phyloP scores from a whole-genome alignment of 1,140 invertebrate species.

The Patella vulgata region DNA sequence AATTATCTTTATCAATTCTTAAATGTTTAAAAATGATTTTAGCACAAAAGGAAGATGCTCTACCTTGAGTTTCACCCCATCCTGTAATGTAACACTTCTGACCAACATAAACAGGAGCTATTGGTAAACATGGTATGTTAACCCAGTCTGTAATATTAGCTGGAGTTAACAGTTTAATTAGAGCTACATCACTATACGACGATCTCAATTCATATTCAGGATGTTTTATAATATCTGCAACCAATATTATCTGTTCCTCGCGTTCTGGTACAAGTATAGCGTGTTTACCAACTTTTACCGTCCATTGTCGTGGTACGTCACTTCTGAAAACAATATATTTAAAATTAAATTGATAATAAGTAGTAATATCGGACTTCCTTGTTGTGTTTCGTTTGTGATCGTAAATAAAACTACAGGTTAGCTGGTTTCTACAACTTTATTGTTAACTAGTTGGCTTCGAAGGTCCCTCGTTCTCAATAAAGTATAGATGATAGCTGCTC shows the following conservation, averaged over 20 bases:
- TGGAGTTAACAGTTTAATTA: slow-evolving; percentile 67
- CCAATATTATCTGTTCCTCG: slow-evolving; percentile 29
- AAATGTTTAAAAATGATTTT: too few species aligned
- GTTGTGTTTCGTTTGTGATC: too few species aligned
- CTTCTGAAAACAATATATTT: slow-evolving; percentile 7
- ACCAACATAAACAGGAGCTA: slow-evolving; percentile 16
- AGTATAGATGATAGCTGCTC: too few species aligned
- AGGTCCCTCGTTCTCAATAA: too few species aligned
- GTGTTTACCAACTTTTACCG: slow-evolving; percentile 69
- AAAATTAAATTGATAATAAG: neutral
- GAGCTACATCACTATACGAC: slow-evolving; percentile 73
- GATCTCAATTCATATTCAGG: slow-evolving; percentile 41
- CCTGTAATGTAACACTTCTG: slow-evolving; percentile 49
- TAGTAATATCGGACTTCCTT: too few species aligned
- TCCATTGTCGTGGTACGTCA: slow-evolving; percentile 40
- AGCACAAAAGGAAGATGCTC: too few species aligned
- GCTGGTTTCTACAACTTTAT: too few species aligned
- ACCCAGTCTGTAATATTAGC: slow-evolving; percentile 71
- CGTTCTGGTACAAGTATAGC: slow-evolving; percentile 59
- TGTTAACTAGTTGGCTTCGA: too few species aligned
- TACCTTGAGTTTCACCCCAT: slow-evolving; percentile 54
- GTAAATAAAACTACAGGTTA: too few species aligned
- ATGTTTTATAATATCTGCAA: slow-evolving; percentile 37
- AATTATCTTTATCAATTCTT: too few species aligned
- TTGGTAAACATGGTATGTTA: slow-evolving; percentile 75